Percentiles rank a stretch among this genome's conserved stretches.
These are phyloP conservation scores for Pachyrhynchus sulphureomaculatus DNA, from an alignment of 1,140 invertebrate species.

Conservation along the genomic window DNA sequence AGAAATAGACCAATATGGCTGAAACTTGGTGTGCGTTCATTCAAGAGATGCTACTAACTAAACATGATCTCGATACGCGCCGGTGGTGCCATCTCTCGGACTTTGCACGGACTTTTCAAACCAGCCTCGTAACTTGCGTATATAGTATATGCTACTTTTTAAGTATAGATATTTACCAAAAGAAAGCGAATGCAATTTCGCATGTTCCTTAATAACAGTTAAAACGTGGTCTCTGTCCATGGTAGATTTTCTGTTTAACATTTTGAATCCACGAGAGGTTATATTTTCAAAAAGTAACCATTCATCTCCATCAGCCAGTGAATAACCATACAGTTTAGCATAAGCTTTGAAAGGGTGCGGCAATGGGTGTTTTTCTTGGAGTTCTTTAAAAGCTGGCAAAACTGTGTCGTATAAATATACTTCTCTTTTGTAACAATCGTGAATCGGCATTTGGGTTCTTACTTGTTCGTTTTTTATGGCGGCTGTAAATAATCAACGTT, in stretches of 20 bases:
- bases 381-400: not conserved
- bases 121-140: too few relatives aligned
- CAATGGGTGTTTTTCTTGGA: not conserved
- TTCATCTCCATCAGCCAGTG: not conserved
- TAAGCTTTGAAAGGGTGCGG: not conserved
- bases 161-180: conserved; percentile 5
- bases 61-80: too few relatives aligned
- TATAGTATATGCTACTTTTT: too few relatives aligned
- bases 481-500: too few relatives aligned
- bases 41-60: too few relatives aligned
- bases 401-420: conserved; percentile 5
- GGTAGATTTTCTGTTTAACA: not conserved
- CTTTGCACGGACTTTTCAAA: too few relatives aligned
- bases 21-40: too few relatives aligned
- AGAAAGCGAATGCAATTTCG: conserved; percentile 17
- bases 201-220: conserved; percentile 7
- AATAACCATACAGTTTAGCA: not conserved
- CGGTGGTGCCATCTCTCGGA: too few relatives aligned
- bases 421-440: not conserved
- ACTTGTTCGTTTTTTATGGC: not conserved
- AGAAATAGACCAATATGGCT: too few relatives aligned
- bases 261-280: not conserved
- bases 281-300: conserved; percentile 26
- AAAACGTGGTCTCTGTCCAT: conserved; percentile 1
- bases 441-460: not conserved